These are phyloP conservation scores for Polydrusus cervinus DNA, from an alignment of 2,888 invertebrate species.

Conservation along the genomic window DNA sequence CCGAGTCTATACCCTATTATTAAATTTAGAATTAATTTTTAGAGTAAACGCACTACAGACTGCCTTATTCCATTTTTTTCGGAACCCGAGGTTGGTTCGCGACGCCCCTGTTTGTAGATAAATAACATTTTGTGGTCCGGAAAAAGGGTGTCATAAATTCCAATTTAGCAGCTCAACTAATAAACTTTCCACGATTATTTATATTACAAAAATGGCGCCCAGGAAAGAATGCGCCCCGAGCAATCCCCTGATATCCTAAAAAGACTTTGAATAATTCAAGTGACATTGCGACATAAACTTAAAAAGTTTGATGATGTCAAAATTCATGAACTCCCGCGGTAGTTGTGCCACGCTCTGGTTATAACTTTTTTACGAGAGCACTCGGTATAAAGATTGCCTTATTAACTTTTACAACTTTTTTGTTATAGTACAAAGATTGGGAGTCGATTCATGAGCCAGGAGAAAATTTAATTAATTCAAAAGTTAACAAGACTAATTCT, in stretches of 20 bases:
- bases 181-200: not conserved
- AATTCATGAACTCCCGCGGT: slow-evolving; percentile 31
- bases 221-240: not conserved
- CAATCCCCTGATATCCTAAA: slow-evolving; percentile 9
- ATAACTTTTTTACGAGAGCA: slow-evolving; percentile 38
- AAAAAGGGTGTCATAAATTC: not conserved
- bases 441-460: no score
- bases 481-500: no score
- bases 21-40: no score
- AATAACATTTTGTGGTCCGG: not conserved
- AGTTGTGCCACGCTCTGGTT: slow-evolving; percentile 5
- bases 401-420: slow-evolving; percentile 30
- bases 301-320: slow-evolving; percentile 33
- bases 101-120: no score
- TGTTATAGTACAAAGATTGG: not conserved
- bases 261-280: slow-evolving; percentile 35
- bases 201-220: not conserved
- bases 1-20: no score
- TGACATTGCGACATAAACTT: slow-evolving; percentile 23
- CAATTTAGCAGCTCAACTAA: not conserved
- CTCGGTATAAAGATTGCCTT: slow-evolving; percentile 36
- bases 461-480: no score
- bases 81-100: no score
- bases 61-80: no score
- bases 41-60: no score